Base-by-base conservation (phyloP, 2,888 invertebrate genomes). In the Napeogenes inachia region DNA sequence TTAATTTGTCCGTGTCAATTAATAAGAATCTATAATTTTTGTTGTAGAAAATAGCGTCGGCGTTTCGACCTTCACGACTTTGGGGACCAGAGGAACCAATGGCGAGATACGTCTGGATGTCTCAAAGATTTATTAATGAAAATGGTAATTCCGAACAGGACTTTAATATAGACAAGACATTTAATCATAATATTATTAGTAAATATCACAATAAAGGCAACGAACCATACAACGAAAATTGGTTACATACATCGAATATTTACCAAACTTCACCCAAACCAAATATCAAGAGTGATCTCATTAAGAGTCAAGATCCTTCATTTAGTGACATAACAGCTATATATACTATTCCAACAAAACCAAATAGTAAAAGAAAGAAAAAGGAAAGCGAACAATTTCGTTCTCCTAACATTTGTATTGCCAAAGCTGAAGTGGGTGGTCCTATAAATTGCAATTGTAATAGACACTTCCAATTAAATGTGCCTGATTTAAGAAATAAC, bases 1-100 rank as follows among this genome's bases (percentile, higher is more conserved):
- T 3, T 10, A 6, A 10, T 6, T 10, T 42, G 3, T 42, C 42
- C 12, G 5, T 42, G 42, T 10, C 5, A 42, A 42, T 12, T 42
- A 42, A 10, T 42, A 42, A 10, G 2, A 10, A 3, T 10, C 12
- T 10, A 64, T 45, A 55, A 45, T 21, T 4, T 63, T 33, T 4
- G 61, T 78, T 79, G 4, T 79, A 90, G 90, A 90, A 90, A 87
- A 81, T 89, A 66, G 75, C 80, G 42, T 81, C 89, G 54, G 82
- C 89, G 0, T 90, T 90, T 71, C 80, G 79, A n/a, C 81, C 89
- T 5, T 89, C 89, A 0, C 78, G 87, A 21, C 76, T 87, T 13
- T 90, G 90, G 90, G 90, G 90, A 12, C 90, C 90, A 32, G 89
- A 89, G 70, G 90, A 90, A 68, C 90, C 89, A 2, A 80, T 88